Evolutionary conservation across 2,797 vertebrate species (phyloP).

Genomic region (Oreortyx pictus): DNA sequence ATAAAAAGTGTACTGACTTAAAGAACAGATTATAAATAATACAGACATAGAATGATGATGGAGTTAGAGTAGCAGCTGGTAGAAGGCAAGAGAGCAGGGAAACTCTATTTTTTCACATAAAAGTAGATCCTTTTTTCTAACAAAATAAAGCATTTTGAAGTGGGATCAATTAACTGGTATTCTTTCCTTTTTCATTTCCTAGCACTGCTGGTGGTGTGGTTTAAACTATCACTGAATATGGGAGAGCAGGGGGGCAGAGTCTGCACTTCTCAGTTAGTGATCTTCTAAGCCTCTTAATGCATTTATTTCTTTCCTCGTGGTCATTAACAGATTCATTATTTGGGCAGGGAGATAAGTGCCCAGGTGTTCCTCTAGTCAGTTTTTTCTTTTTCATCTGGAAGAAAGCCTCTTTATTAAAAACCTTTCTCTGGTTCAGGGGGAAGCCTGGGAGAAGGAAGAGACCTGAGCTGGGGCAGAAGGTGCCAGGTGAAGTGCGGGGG

Average conservation of each 20-base stretch:
- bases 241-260: not conserved
- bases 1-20: not conserved
- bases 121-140: not conserved
- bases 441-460: not conserved
- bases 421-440: not conserved
- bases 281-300: conserved; percentile 53
- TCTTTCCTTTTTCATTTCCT: not conserved
- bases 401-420: not conserved
- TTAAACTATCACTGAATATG: conserved; percentile 13
- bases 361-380: not conserved
- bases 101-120: not conserved
- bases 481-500: not conserved
- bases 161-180: not conserved
- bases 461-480: not conserved
- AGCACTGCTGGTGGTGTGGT: not conserved
- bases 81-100: not conserved
- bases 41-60: not conserved
- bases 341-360: not conserved
- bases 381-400: not conserved
- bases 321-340: conserved; percentile 24
- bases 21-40: conserved; percentile 41
- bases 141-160: not conserved
- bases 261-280: not conserved
- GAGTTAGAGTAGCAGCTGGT: not conserved
- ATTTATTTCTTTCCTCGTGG: conserved; percentile 22